phyloP scores from a whole-genome alignment of 2,113 vertebrate species.

The Laticauda laticaudata region DNA sequence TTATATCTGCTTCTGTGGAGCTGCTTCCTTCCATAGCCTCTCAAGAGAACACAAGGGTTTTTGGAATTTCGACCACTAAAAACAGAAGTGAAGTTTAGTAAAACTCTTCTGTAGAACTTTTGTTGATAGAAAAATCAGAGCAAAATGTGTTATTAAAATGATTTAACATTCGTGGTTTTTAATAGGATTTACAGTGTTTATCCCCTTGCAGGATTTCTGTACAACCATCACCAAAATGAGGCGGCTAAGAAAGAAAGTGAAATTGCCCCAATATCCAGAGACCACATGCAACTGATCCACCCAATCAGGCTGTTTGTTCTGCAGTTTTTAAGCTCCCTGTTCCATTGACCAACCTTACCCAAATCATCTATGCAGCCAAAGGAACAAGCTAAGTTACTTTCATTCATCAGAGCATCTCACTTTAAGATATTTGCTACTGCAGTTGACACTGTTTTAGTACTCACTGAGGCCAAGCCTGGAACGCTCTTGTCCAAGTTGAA shows the following conservation, averaged over 20 bases:
- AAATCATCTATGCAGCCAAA: not conserved
- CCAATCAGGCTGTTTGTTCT: not conserved
- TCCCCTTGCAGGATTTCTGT: not conserved
- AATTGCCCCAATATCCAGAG: not conserved
- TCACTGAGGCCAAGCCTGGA: slow-evolving; percentile 95
- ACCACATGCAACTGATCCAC: not conserved
- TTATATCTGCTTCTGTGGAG: not conserved
- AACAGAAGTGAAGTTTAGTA: not conserved
- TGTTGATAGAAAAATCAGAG: not conserved
- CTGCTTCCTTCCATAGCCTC: not conserved
- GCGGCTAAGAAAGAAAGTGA: not conserved
- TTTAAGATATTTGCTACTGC: not conserved
- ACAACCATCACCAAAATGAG: not conserved
- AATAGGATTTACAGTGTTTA: not conserved
- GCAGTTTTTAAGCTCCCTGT: too few species aligned
- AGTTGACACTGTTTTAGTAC: slow-evolving; percentile 46
- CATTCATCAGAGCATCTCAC: not conserved
- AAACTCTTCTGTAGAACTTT: not conserved
- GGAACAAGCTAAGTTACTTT: not conserved
- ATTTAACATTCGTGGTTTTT: not conserved
- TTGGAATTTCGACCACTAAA: not conserved
- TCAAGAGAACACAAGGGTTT: not conserved
- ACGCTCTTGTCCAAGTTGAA: slow-evolving; percentile 98
- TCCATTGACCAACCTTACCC: not conserved
- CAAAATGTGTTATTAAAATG: too few species aligned